Base-by-base conservation (phyloP, 2,113 vertebrate species). In the Aplodontia rufa region DNA sequence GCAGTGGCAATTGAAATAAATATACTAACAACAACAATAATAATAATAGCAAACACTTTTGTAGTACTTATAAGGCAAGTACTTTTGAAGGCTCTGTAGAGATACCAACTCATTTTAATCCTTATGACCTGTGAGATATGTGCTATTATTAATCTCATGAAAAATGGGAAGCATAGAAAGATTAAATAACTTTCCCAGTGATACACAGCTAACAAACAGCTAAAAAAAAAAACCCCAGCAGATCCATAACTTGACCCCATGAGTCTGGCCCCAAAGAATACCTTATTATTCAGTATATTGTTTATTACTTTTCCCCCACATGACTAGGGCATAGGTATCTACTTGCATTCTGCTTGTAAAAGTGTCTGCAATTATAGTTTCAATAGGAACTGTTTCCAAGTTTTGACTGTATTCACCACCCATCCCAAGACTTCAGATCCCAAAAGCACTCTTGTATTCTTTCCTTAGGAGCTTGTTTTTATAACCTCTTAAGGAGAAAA, bases 21-120 rank as follows among this genome's bases (percentile, higher is more conserved):
- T 28, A 81, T 5, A 92, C 19, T 24, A 82, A 79, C 45, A 80
- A 74, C 7, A 72, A 60, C 42, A 82, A 58, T 11, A 95, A 13
- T 28, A 90, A 26, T 71, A 71, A 90, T 24, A 88, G 72, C 64
- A 94, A 91, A 91, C 32, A 49, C n/a, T 71, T 42, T 49, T 1
- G 0, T 16, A 90, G 49, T 87, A 74, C 32, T 91, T 68, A 28
- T 55, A 66, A 79, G 42, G 37, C 58, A 79, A 51, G 32, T 0
- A 49, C 30, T 80, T 32, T 35, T 78, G 12, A 26, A 76, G 75
- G 14, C 26, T 76, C 60, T 81, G 94, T 81, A 11, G 64, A 72
- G 9, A 85, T 81, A 81, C 42, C 78, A 95, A 26, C 9, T 62
- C 32, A 80, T 75, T 97, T 64, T 88, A 85, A 91, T 66, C 10